A percentile compares a stretch with the other conserved stretches of the same genome.
Conservation (phyloP, 2,113 vertebrate genomes). For the Rhynchopsitta pachyrhyncha region DNA sequence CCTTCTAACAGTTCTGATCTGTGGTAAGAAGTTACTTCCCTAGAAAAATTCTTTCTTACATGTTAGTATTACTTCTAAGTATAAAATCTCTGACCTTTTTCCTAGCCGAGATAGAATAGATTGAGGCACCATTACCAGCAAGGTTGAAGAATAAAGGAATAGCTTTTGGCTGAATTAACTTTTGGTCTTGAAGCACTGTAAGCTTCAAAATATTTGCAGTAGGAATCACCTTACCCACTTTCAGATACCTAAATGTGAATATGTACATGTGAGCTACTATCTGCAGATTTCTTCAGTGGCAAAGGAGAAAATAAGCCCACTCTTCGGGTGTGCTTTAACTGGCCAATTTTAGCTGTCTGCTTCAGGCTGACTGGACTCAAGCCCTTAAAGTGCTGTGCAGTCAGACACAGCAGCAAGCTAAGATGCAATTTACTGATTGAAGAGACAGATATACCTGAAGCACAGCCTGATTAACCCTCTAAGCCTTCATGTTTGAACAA, state of each 20-base stretch:
- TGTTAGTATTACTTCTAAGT: neutral
- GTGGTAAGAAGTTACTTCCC: neutral
- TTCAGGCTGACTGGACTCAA: neutral
- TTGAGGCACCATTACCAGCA: neutral
- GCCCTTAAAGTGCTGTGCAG: neutral
- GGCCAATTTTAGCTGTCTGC: neutral
- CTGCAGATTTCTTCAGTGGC: neutral
- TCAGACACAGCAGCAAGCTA: neutral
- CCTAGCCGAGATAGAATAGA: neutral
- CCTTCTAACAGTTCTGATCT: neutral
- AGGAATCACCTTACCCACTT: neutral
- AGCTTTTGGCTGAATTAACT: neutral
- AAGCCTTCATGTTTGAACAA: neutral
- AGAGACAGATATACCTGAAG: neutral
- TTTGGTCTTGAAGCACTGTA: neutral
- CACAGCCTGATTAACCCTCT: neutral
- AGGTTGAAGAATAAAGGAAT: neutral
- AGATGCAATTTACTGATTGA: conserved; percentile 29
- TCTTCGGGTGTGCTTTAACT: neutral
- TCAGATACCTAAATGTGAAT: neutral
- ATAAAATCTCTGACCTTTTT: neutral
- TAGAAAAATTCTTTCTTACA: neutral
- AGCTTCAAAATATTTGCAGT: neutral
- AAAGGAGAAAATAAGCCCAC: neutral
- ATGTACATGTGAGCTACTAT: neutral